Conservation (phyloP, 2,888 invertebrate genomes). For the Phalera bucephala region DNA sequence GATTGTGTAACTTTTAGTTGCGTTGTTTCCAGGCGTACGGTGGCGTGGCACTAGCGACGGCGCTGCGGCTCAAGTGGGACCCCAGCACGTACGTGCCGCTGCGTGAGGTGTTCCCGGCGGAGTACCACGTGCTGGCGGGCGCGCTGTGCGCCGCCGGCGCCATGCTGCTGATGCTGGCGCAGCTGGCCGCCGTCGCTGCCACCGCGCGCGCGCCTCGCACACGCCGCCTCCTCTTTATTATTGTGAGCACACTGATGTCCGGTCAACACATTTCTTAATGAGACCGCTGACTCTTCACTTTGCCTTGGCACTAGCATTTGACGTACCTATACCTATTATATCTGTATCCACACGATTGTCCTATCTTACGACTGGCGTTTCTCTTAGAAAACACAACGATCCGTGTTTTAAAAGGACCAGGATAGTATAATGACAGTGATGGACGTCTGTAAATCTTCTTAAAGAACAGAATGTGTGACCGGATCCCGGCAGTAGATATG, state of each 20-base stretch:
- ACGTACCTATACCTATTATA: no score
- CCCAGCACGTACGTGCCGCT: constrained; percentile 58
- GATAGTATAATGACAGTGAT: no score
- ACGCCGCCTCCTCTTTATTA: constrained; percentile 8
- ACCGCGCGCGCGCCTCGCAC: constrained; percentile 18
- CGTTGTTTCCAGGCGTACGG: constrained; percentile 43
- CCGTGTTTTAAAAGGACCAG: no score
- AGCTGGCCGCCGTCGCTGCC: constrained; percentile 39
- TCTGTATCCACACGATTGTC: no score
- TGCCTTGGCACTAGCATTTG: no score
- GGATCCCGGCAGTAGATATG: not conserved
- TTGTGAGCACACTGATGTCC: constrained; percentile 2
- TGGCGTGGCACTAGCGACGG: constrained; percentile 57
- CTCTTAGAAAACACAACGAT: no score
- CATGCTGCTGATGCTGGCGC: constrained; percentile 43
- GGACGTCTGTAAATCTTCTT: no score
- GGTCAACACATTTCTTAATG: not conserved
- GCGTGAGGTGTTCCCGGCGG: constrained; percentile 48
- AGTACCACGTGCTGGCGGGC: constrained; percentile 40
- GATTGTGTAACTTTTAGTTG: no score
- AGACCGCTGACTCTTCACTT: no score
- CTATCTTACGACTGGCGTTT: no score
- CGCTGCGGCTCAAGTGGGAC: constrained; percentile 71
- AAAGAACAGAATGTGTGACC: no score
- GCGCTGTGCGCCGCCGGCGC: constrained; percentile 32